Evolutionary conservation across 2,888 invertebrate species (phyloP).

Genomic region (Morpho deidamia): DNA sequence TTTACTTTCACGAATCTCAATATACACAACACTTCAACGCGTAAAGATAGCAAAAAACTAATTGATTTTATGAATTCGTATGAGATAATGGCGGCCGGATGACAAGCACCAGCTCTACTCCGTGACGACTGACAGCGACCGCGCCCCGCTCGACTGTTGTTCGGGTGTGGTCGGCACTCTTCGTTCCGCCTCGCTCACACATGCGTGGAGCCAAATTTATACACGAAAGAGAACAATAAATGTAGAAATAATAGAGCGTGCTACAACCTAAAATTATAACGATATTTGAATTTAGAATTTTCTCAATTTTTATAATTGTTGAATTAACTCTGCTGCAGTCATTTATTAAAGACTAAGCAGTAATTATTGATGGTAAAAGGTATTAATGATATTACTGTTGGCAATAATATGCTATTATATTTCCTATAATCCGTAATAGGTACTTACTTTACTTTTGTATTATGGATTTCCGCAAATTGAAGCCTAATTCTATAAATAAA

Average conservation of each 20-base stretch:
- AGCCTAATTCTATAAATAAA: too few relatives aligned
- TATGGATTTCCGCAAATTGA: too few relatives aligned
- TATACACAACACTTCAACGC: conserved; percentile 53
- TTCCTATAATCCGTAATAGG: too few relatives aligned
- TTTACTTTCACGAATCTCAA: conserved; percentile 38
- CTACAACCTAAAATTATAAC: background rate
- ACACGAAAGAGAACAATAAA: conserved; percentile 55
- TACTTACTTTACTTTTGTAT: too few relatives aligned
- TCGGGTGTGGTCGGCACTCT: conserved; percentile 68
- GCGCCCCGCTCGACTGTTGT: conserved; percentile 79
- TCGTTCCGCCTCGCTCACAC: conserved; percentile 73
- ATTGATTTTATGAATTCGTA: conserved; percentile 75
- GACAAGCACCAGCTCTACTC: conserved; percentile 78
- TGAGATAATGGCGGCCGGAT: conserved; percentile 80
- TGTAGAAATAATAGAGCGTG: conserved; percentile 10
- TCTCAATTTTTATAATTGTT: too few relatives aligned
- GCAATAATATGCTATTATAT: too few relatives aligned
- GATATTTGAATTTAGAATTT: background rate
- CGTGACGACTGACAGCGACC: conserved; percentile 81
- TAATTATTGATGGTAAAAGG: too few relatives aligned
- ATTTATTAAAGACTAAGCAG: too few relatives aligned
- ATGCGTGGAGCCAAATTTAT: conserved; percentile 60
- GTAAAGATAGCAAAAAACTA: conserved; percentile 61
- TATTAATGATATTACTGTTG: too few relatives aligned
- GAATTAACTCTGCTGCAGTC: too few relatives aligned